Conservation (phyloP, 2,888 invertebrate genomes). For the Brachypalpus laphriformis region DNA sequence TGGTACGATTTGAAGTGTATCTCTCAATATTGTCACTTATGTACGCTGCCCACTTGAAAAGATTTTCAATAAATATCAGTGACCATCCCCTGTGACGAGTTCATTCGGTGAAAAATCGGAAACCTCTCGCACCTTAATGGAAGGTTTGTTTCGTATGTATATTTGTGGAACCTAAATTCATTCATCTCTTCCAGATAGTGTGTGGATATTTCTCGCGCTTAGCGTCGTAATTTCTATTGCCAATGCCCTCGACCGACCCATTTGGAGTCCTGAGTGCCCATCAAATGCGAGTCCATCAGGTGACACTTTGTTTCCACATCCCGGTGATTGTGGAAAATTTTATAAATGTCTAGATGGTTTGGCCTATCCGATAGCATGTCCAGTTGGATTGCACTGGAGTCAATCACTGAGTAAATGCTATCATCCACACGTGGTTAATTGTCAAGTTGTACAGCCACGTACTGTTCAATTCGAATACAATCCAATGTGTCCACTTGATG, state of each 20-base stretch:
- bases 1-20: neutral
- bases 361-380: too few species aligned
- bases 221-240: neutral
- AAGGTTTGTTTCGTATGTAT: conserved; percentile 21
- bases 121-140: conserved; percentile 23
- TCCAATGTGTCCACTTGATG: too few species aligned
- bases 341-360: conserved; percentile 44
- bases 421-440: too few species aligned
- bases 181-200: neutral
- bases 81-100: neutral
- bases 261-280: conserved; percentile 6
- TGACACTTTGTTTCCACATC: conserved; percentile 16
- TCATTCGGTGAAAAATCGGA: neutral
- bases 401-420: too few species aligned
- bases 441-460: too few species aligned
- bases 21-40: conserved; percentile 5
- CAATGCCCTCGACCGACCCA: neutral
- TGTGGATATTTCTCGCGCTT: conserved; percentile 8
- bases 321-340: conserved; percentile 41
- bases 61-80: conserved; percentile 40
- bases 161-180: neutral
- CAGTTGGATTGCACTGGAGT: too few species aligned
- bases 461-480: too few species aligned
- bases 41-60: neutral
- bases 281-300: too few species aligned